Evolutionary conservation across 1,140 invertebrate species (phyloP), one percentile per base, ranked within the genome.

Genomic region (Probaryconus sp.): DNA sequence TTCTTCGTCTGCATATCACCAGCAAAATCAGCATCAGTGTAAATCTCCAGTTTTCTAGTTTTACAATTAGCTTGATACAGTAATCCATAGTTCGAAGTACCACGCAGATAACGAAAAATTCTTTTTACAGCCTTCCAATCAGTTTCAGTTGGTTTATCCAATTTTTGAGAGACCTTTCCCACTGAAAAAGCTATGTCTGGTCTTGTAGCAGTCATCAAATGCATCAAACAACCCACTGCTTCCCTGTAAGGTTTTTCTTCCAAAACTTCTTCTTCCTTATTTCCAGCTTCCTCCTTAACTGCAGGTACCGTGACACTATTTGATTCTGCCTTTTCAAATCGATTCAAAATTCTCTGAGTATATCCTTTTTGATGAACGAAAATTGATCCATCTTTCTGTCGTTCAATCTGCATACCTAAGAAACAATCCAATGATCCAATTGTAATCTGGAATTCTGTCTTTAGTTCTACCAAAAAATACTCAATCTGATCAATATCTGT

Each of bases 11-110:
- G 38, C 18, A 2, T 40, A 69, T 83, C 79, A 13, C 79, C 77
- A 10, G 80, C 87, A 71, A 77, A 88, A 45, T 89, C 87, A 48
- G 86, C 78, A 68, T 89, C 86, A 24, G 60, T 68, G 18, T 68
- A 72, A 9, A 33, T 16, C 43, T 61, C 30, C 17, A 50, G 20
- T n/a, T 13, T 4, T 7, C 31, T 40, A 28, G 7, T 9, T 7
- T 56, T 26, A 9, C 10, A 3, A 13, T 68, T 11, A n/a, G n/a
- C n/a, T n/a, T n/a, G 16, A 42, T 69, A 38, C 20, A 10, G 26
- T 40, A 61, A 68, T 10, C 43, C 56, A 11, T 45, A 28, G 13
- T 63, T 21, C 7, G 30, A 10, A 13, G 87, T 86, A 33, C 73
- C 78, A 33, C 81, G 78, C 3, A 89, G 53, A 58, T 88, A 88